phyloP scores from a whole-genome alignment of 2,113 vertebrate genomes.

The Pogona vitticeps region DNA sequence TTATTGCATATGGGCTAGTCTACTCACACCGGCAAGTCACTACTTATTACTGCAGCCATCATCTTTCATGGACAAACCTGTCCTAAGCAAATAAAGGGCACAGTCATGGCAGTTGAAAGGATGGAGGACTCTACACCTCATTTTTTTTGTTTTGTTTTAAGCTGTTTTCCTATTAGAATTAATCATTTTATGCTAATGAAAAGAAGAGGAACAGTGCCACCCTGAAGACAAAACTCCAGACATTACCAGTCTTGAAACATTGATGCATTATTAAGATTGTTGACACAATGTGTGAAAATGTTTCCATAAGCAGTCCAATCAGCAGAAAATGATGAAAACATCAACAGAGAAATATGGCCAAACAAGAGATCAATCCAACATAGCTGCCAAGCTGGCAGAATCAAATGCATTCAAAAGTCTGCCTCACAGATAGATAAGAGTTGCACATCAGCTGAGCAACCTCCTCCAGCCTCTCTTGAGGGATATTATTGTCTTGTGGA shows the following conservation, averaged over 20 bases:
- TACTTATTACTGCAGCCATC: not conserved
- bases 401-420: constrained; percentile 33
- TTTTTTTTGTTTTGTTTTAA: no score
- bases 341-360: constrained; percentile 45
- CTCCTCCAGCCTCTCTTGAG: constrained; percentile 32
- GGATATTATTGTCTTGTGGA: constrained; percentile 40
- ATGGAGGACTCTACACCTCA: no score
- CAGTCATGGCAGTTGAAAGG: not conserved
- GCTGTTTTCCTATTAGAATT: not conserved
- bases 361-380: constrained; percentile 35
- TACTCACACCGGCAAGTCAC: not conserved
- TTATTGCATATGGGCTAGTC: not conserved
- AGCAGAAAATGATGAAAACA: constrained; percentile 51
- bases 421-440: constrained; percentile 43
- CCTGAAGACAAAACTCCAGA: not conserved
- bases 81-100: no score
- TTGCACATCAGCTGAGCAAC: constrained; percentile 25
- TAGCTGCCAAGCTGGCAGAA: constrained; percentile 47
- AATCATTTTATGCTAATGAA: not conserved
- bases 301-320: constrained; percentile 42
- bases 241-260: constrained; percentile 12
- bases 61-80: not conserved
- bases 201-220: not conserved
- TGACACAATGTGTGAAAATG: constrained; percentile 1
- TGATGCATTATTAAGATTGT: constrained; percentile 33